Evolutionary conservation across 2,888 invertebrate genomes (phyloP), one percentile per base, ranked within the genome.

Genomic region (Steinernema carpocapsae): DNA sequence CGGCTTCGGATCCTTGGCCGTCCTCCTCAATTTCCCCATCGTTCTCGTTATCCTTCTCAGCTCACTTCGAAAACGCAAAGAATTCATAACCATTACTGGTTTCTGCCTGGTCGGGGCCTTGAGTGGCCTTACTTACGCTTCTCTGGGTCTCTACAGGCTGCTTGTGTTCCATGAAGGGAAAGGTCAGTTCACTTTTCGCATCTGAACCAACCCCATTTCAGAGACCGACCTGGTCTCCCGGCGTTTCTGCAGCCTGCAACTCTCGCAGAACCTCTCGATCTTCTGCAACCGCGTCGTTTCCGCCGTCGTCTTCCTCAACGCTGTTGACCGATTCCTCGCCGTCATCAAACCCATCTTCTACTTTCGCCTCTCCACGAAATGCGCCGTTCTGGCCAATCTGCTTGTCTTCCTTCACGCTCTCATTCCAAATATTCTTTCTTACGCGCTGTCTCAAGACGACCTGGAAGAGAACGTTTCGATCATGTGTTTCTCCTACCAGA

Each of bases 321-420:
- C 56, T 6, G 56, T 56, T 2, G 56, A 56, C 26, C 56, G 56
- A 22, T 3, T 26, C 56, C 12, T 56, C 24, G 56, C 56, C 56
- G 56, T 56, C 6, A 24, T 56, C 56, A 14, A 6, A 6, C 56
- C 56, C 22, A 12, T 56, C 56, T 3, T 17, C 56, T 56, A 56
- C 26, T 26, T 7, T 26, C 22, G 17, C 4, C 56, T 56, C 56
- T 24, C 56, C 24, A 3, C 56, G 3, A 12, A 19, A 3, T 14
- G 14, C 22, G 56, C 56, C 26, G 22, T 22, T 22, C 12, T 6
- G n/a, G 17, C 22, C 26, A 24, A 24, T 26, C 4, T 12, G 24
- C 4, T 10, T 26, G 56, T 6, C 22, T 56, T 56, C 26, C 6
- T 56, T 22, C 24, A 56, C 24, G 56, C 56, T 3, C n/a, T 6